phyloP scores from a whole-genome alignment of 2,888 invertebrate species.

The Gerris lacustris region DNA sequence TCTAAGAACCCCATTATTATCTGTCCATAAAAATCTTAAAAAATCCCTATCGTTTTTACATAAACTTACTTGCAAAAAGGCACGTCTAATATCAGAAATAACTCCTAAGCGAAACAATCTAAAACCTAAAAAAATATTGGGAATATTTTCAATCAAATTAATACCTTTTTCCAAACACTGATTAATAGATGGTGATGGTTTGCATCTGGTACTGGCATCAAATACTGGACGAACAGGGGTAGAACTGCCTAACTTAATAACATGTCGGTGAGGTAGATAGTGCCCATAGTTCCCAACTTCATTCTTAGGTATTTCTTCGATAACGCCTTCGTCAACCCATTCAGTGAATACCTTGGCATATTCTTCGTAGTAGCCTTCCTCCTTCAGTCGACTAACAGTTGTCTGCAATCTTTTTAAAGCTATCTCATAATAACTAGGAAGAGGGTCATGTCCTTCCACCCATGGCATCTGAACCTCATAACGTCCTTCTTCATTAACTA shows the following conservation, averaged over 20 bases:
- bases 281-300: conserved; percentile 9
- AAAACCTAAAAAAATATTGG: too few species aligned
- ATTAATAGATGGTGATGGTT: too few species aligned
- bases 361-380: background rate
- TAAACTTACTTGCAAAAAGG: too few species aligned
- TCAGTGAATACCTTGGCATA: conserved; percentile 13
- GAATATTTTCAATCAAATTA: too few species aligned
- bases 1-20: too few species aligned
- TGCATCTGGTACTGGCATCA: background rate
- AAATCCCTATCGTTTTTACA: too few species aligned
- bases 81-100: too few species aligned
- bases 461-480: conserved; percentile 15
- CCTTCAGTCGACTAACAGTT: conserved; percentile 8
- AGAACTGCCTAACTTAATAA: conserved; percentile 12
- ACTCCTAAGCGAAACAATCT: too few species aligned
- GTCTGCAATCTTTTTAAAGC: conserved; percentile 4
- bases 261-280: conserved; percentile 16
- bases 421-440: conserved; percentile 7
- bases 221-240: conserved; percentile 15
- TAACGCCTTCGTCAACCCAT: conserved; percentile 14
- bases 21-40: too few species aligned
- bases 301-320: conserved; percentile 8
- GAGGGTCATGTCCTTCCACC: conserved; percentile 14
- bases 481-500: conserved; percentile 10
- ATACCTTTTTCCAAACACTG: too few species aligned